phyloP scores from a whole-genome alignment of 2,113 vertebrate species.

The Muntiacus reevesi region DNA sequence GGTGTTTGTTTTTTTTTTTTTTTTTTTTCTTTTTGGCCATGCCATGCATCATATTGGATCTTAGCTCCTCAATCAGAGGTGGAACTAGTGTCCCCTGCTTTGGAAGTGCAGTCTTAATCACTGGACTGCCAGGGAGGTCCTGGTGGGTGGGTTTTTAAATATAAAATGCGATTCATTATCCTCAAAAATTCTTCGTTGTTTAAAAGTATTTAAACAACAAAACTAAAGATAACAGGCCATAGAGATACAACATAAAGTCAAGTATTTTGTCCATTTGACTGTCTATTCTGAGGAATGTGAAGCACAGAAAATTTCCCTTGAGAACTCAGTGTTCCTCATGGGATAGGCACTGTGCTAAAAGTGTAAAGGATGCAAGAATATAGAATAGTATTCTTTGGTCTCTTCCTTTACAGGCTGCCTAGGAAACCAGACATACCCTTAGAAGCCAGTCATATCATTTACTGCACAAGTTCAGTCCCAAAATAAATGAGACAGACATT shows the following conservation, averaged over 20 bases:
- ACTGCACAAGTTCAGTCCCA: background rate
- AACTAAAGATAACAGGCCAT: background rate
- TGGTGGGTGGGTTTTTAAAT: background rate
- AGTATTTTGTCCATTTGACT: background rate
- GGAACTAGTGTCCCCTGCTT: background rate
- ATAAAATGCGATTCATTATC: background rate
- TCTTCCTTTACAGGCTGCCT: background rate
- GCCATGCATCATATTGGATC: background rate
- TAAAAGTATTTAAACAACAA: constrained; percentile 37
- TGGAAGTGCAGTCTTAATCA: background rate
- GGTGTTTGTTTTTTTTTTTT: background rate
- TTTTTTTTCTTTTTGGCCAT: background rate
- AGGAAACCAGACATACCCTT: background rate
- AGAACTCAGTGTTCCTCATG: background rate
- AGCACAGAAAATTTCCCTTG: background rate
- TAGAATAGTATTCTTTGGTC: background rate
- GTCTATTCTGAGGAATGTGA: background rate
- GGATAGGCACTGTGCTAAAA: background rate
- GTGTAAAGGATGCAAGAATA: background rate
- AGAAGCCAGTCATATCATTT: background rate
- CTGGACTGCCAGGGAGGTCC: background rate
- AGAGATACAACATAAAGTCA: background rate
- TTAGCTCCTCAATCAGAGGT: background rate
- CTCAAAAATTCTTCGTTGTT: background rate
- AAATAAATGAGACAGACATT: background rate